A percentile compares a stretch with the other conserved stretches of the same genome.
These are phyloP conservation scores for Vireo altiloquus DNA, from an alignment of 2,113 vertebrate species.

Conservation along the genomic window DNA sequence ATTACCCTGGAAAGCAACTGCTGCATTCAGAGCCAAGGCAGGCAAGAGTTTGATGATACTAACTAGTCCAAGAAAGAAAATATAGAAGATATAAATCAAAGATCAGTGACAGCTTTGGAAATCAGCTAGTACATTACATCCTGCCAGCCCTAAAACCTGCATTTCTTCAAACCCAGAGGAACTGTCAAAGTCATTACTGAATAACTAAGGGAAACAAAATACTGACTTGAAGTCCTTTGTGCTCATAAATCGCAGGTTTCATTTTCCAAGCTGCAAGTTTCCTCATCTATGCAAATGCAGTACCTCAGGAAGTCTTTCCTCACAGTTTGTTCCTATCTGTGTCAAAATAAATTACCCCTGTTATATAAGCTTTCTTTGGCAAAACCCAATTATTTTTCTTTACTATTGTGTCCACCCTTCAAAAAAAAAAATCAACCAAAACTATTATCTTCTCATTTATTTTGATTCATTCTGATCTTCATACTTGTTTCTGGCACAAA, in stretches of 20 bases:
- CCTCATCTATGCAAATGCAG: background rate
- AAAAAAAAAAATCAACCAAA: background rate
- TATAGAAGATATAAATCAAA: background rate
- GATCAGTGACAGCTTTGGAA: background rate
- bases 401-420: background rate
- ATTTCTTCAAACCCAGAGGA: slow-evolving; percentile 6
- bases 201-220: slow-evolving; percentile 12
- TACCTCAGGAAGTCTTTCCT: background rate
- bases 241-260: background rate
- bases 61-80: background rate
- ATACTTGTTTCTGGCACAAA: background rate
- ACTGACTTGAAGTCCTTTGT: background rate
- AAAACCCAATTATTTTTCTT: background rate
- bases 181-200: slow-evolving; percentile 2
- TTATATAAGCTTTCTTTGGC: background rate
- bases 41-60: background rate
- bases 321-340: background rate
- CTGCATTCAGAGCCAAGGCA: background rate
- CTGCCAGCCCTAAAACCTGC: background rate
- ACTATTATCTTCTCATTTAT: background rate
- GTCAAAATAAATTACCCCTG: background rate
- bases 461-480: background rate
- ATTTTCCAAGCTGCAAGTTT: background rate
- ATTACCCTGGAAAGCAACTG: background rate
- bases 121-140: background rate